phyloP scores from a whole-genome alignment of 2,797 vertebrate species.

The Philypnodon macrostomus region DNA sequence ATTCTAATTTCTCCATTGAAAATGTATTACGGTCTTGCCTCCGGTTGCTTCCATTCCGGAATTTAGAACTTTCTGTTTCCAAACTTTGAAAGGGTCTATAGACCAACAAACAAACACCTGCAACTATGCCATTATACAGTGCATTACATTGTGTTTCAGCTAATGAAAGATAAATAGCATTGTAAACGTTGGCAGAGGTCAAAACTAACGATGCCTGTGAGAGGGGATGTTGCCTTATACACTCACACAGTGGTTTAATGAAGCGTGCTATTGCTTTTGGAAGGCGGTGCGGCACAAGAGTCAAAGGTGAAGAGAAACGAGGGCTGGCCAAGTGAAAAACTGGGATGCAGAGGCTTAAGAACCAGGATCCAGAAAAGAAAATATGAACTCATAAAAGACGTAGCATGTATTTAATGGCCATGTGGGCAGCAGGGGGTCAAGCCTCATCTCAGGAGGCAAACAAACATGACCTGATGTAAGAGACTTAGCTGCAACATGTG shows the following conservation, averaged over 20 bases:
- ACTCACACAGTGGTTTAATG: constrained; percentile 52
- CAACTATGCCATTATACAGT: no score
- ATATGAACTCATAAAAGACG: neutral
- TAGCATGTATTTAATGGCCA: constrained; percentile 11
- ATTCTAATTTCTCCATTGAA: no score
- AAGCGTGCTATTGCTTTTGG: constrained; percentile 49
- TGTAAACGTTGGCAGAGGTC: constrained; percentile 35
- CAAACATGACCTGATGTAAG: constrained; percentile 24
- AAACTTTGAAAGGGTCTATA: no score
- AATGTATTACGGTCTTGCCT: no score
- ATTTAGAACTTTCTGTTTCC: no score
- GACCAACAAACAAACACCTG: no score
- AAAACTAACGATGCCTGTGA: constrained; percentile 27
- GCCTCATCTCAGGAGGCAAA: constrained; percentile 4
- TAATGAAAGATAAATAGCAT: constrained; percentile 13
- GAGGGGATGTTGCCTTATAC: constrained; percentile 44
- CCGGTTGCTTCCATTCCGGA: no score
- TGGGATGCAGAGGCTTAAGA: neutral
- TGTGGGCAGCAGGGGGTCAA: constrained; percentile 13
- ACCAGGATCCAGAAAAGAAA: constrained; percentile 12
- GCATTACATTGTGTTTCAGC: constrained; percentile 9
- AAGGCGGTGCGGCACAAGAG: constrained; percentile 25
- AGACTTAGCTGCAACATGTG: constrained; percentile 24
- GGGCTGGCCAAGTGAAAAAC: constrained; percentile 3
- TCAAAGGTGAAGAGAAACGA: constrained; percentile 14